Evolutionary conservation across 2,797 vertebrate species (phyloP).

Genomic region (Peromyscus aztecus): DNA sequence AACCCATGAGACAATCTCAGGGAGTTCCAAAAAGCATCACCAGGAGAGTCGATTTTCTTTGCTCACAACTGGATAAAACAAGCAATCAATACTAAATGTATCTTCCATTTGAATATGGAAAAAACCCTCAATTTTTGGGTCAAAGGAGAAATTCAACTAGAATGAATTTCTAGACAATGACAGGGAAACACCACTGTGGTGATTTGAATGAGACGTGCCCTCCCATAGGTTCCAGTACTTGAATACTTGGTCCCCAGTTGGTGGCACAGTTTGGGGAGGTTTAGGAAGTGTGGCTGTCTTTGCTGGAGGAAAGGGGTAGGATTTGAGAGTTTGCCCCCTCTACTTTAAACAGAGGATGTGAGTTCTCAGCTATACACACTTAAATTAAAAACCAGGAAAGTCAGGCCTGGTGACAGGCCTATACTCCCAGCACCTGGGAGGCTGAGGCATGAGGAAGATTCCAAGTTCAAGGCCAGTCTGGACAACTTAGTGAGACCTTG

Average conservation of each 20-base stretch:
- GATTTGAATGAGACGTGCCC: neutral
- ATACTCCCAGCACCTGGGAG: neutral
- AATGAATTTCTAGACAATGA: slow-evolving; percentile 55
- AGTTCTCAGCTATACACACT: neutral
- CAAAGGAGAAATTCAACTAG: slow-evolving; percentile 46
- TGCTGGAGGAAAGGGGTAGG: neutral
- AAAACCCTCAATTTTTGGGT: neutral
- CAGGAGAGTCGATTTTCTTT: slow-evolving; percentile 31
- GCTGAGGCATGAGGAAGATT: neutral
- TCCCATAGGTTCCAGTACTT: neutral
- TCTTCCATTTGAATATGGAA: slow-evolving; percentile 23
- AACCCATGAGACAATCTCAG: slow-evolving; percentile 42
- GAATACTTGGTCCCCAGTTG: neutral
- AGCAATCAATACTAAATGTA: slow-evolving; percentile 51
- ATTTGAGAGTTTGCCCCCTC: neutral
- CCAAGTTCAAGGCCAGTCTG: neutral
- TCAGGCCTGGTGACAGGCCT: neutral
- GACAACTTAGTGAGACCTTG: neutral
- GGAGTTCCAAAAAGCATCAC: slow-evolving; percentile 53
- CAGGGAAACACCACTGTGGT: neutral
- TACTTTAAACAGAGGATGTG: neutral
- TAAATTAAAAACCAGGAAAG: neutral
- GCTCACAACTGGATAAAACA: slow-evolving; percentile 47
- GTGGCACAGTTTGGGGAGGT: neutral
- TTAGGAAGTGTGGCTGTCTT: neutral